These are phyloP conservation scores for Thunnus albacares DNA, from an alignment of 2,797 vertebrate species.

Conservation along the genomic window DNA sequence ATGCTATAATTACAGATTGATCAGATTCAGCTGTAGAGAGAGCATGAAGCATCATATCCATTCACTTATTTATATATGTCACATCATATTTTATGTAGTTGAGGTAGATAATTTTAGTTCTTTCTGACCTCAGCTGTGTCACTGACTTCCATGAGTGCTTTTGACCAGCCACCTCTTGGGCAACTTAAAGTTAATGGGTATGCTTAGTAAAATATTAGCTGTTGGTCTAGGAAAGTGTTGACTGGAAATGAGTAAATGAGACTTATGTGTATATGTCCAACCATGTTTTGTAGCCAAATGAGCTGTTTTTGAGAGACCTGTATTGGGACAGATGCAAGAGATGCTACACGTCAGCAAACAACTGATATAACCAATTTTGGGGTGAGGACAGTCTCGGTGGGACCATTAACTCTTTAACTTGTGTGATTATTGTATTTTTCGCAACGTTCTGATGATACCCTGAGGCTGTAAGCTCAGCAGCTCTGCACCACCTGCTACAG, in stretches of 20 bases:
- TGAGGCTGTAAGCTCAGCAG: slow-evolving; percentile 3
- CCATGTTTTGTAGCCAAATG: no score
- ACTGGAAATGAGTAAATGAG: no score
- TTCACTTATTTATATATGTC: slow-evolving; percentile 5
- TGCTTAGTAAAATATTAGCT: no score
- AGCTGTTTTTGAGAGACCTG: no score
- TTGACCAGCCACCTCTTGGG: no score
- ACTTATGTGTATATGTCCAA: no score
- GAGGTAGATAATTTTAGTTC: neutral
- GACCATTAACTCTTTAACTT: slow-evolving; percentile 21
- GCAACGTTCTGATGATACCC: neutral
- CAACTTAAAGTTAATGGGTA: no score
- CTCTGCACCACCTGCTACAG: neutral
- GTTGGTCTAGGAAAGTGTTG: no score
- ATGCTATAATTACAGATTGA: neutral
- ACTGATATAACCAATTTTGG: neutral
- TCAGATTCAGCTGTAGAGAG: neutral
- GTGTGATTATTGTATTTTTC: neutral
- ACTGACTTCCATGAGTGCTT: no score
- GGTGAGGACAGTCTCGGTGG: neutral
- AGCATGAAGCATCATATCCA: neutral
- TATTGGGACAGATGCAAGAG: no score
- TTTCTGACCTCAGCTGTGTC: neutral
- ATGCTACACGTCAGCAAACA: no score
- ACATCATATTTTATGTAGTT: neutral